These are phyloP conservation scores for Sebastes baramenuke DNA, from an alignment of 2,797 vertebrate genomes.

Conservation along the genomic window DNA sequence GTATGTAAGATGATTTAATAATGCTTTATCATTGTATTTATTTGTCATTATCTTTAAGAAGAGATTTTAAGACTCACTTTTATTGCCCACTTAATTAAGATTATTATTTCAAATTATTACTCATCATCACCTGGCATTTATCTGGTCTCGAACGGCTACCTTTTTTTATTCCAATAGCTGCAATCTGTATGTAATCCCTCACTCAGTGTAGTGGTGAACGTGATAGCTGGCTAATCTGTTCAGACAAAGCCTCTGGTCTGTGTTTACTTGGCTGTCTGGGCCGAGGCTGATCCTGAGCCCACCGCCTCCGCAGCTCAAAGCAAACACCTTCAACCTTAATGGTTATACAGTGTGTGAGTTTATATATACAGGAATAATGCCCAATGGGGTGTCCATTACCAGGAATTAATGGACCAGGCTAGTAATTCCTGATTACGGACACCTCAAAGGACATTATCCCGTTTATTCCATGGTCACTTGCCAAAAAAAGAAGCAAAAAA, in stretches of 20 bases:
- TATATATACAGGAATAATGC: background rate
- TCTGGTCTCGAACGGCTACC: background rate
- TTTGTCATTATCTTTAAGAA: background rate
- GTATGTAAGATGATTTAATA: background rate
- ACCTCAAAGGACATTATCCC: too few relatives aligned
- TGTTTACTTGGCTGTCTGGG: conserved; percentile 68
- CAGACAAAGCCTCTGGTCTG: conserved; percentile 64
- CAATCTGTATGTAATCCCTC: conserved; percentile 33
- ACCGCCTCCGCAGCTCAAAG: conserved; percentile 22
- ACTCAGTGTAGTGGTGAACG: conserved; percentile 46
- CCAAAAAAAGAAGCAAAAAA: too few relatives aligned
- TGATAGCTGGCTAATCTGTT: conserved; percentile 66
- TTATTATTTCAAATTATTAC: background rate
- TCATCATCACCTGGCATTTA: background rate
- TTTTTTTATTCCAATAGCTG: background rate
- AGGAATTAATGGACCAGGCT: too few relatives aligned
- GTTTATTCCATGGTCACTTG: too few relatives aligned
- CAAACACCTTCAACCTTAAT: background rate
- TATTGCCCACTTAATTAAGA: background rate
- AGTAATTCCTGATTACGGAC: too few relatives aligned
- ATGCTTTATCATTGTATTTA: background rate
- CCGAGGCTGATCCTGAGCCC: conserved; percentile 50
- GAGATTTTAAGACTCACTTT: background rate
- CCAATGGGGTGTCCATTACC: too few relatives aligned
- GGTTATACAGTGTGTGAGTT: background rate